Percentiles rank a stretch among this genome's conserved stretches.
phyloP scores from a whole-genome alignment of 2,888 invertebrate genomes.

The Cryptus armator region DNA sequence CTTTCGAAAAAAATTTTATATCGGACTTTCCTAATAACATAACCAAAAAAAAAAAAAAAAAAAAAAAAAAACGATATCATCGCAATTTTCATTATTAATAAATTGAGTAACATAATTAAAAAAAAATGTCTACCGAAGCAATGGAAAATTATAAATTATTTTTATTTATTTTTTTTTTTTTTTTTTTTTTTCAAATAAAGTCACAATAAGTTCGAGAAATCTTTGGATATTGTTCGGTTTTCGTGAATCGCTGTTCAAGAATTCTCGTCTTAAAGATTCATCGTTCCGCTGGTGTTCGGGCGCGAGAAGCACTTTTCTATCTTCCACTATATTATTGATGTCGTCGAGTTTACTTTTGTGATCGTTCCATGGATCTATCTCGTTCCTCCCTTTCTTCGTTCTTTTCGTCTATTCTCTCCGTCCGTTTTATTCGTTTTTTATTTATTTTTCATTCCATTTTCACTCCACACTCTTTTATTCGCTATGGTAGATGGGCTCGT shows the following conservation, averaged over 20 bases:
- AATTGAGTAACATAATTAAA: no score
- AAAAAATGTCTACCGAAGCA: no score
- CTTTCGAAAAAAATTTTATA: no score
- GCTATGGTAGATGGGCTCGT: constrained; percentile 23
- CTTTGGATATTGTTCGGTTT: background rate
- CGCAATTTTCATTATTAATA: no score
- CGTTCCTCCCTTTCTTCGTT: constrained; percentile 9
- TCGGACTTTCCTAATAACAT: no score
- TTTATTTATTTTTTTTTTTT: no score
- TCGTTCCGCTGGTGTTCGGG: background rate
- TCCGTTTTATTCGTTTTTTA: background rate
- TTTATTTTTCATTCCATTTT: constrained; percentile 31
- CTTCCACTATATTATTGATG: constrained; percentile 45
- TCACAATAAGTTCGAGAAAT: background rate
- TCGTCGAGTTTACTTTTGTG: constrained; percentile 48
- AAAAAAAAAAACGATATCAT: no score
- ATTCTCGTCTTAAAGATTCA: constrained; percentile 8
- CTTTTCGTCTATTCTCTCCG: background rate
- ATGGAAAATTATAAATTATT: no score
- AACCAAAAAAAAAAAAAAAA: no score
- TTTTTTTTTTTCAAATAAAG: no score
- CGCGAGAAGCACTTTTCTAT: constrained; percentile 2
- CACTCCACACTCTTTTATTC: constrained; percentile 22
- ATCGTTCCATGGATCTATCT: constrained; percentile 25
- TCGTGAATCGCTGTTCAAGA: background rate